Percentiles rank a stretch among this genome's conserved stretches.
Evolutionary conservation across 2,797 vertebrate species (phyloP).

Genomic region (Loriculus beryllinus): DNA sequence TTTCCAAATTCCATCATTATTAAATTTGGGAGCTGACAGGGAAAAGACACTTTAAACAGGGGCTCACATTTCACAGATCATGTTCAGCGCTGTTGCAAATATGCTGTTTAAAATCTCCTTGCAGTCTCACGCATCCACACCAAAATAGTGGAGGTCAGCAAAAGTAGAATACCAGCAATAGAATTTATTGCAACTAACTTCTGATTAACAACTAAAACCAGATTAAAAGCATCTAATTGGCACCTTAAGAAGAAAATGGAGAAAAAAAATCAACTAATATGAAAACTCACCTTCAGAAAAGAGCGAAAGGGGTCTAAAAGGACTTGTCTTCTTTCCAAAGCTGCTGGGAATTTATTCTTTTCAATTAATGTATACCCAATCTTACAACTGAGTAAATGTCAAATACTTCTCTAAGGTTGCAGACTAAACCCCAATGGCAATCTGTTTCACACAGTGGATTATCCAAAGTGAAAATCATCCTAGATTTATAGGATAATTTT

Average conservation of each 20-base stretch:
- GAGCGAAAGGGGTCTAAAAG: not conserved
- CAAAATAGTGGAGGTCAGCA: not conserved
- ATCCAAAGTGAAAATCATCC: not conserved
- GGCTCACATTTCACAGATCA: not conserved
- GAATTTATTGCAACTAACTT: not conserved
- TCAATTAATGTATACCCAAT: not conserved
- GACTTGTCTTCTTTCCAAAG: not conserved
- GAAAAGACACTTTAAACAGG: not conserved
- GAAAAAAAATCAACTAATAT: not conserved
- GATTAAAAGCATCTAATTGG: not conserved
- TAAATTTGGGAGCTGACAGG: not conserved
- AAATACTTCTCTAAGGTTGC: not conserved
- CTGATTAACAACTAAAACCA: not conserved
- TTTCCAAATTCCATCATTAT: conserved; percentile 4
- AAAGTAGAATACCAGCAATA: not conserved
- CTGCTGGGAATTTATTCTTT: not conserved
- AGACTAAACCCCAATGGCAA: not conserved
- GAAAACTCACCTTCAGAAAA: not conserved
- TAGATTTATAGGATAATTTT: not conserved
- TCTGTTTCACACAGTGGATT: not conserved
- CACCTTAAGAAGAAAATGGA: not conserved
- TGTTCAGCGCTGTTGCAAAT: not conserved
- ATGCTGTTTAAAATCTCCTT: not conserved
- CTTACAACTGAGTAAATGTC: not conserved
- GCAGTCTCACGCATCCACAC: not conserved